Percentiles rank a stretch among this genome's conserved stretches.
Conservation (phyloP, 2,888 invertebrate species). For the Drosophila villosipedis region DNA sequence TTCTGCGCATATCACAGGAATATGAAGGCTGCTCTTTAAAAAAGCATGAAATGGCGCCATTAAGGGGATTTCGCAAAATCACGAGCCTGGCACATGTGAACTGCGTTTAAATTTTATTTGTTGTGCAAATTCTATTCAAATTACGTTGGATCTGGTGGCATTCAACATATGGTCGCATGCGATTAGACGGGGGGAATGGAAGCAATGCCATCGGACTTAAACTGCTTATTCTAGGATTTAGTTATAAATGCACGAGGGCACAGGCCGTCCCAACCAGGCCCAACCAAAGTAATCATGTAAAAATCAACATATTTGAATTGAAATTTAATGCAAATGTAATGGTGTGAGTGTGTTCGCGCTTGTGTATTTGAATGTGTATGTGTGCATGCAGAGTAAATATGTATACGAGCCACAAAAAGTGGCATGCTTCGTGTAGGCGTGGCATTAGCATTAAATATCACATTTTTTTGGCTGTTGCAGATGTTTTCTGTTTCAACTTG, state of each 20-base stretch:
- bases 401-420: slow-evolving; percentile 32
- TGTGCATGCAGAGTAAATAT: slow-evolving; percentile 34
- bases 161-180: slow-evolving; percentile 71
- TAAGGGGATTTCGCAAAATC: slow-evolving; percentile 61
- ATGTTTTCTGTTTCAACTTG: slow-evolving; percentile 25
- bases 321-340: slow-evolving; percentile 78
- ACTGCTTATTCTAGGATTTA: slow-evolving; percentile 78
- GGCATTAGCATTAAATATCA: slow-evolving; percentile 44
- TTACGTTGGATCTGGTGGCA: slow-evolving; percentile 71
- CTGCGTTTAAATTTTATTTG: slow-evolving; percentile 66
- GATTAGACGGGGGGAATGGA: background rate
- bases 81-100: slow-evolving; percentile 32
- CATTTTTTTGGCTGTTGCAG: slow-evolving; percentile 23
- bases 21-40: slow-evolving; percentile 10
- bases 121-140: slow-evolving; percentile 76
- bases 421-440: slow-evolving; percentile 26
- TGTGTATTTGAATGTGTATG: slow-evolving; percentile 11
- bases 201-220: slow-evolving; percentile 60
- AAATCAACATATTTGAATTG: slow-evolving; percentile 67
- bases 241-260: slow-evolving; percentile 67
- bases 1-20: background rate
- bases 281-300: slow-evolving; percentile 53
- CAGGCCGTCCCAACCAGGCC: slow-evolving; percentile 35
- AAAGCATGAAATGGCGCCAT: slow-evolving; percentile 50
- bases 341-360: slow-evolving; percentile 6